A percentile compares a stretch with the other conserved stretches of the same genome.
phyloP scores from a whole-genome alignment of 1,140 invertebrate genomes.

The Heliconius hewitsoni region DNA sequence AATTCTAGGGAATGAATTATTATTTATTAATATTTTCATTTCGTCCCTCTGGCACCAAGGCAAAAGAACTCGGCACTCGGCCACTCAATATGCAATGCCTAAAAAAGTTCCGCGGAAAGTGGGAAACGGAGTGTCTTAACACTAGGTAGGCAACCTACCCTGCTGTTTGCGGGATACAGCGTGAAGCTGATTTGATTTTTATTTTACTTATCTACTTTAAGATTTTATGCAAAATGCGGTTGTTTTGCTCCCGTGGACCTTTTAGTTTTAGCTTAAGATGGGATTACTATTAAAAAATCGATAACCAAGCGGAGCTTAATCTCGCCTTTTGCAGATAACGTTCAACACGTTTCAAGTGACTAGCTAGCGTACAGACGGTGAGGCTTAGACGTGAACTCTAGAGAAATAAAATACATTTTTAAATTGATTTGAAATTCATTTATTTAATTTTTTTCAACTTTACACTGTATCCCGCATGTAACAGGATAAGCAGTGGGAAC shows the following conservation, averaged over 20 bases:
- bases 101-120: no score
- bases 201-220: neutral
- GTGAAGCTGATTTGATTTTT: no score
- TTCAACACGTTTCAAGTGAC: neutral
- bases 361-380: neutral
- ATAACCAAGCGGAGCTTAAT: neutral
- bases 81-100: no score
- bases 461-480: neutral
- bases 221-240: neutral
- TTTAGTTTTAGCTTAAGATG: neutral
- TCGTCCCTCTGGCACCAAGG: no score
- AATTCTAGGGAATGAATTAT: no score
- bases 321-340: neutral
- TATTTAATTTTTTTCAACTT: neutral
- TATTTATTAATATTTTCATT: no score
- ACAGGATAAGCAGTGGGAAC: neutral
- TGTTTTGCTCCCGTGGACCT: neutral
- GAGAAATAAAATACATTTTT: neutral
- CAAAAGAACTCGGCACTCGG: no score
- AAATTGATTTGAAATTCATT: neutral
- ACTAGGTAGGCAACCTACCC: no score
- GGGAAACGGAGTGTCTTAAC: no score
- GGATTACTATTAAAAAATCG: neutral
- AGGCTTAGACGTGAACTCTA: neutral
- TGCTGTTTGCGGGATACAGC: no score